Base-by-base conservation (phyloP, 2,797 vertebrate genomes). In the Hoplostethus mediterraneus region DNA sequence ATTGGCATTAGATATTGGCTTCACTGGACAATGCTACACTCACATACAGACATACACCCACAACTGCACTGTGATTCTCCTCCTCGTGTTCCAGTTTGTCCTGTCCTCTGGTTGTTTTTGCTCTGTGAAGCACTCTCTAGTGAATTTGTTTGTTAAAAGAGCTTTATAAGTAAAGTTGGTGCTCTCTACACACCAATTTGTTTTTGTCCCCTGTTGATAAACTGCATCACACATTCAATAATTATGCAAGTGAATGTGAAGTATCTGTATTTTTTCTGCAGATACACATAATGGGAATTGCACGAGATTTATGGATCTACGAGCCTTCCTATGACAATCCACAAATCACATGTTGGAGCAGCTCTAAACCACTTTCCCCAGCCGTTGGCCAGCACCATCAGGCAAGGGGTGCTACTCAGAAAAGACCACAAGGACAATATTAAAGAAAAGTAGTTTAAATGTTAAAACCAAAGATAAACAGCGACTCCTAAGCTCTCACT, bases 401-500 rank as follows among this genome's bases (percentile, higher is more conserved):
- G 2, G 10, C 8, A 42, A 42, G 40, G 11, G 40, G 11, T 42
- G 40, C 40, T 42, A 12, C 40, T 40, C 2, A 40, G 38, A 40
- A 42, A 42, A 42, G 5, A 31, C 5, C 6, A 48, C 38, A 48
- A 48, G 14, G 45, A 47, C 45, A 47, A 9, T 13, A 47, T 25
- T 36, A n/a, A 45, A 54, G 13, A 3, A 65, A 52, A 28, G 1
- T 3, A 14, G 13, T 47, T 47, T n/a, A 42, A 21, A 28, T n/a
- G 1, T 36, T 60, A 5, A 36, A 66, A 81, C 8, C 16, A 61
- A 57, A 59, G 21, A 48, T 9, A 59, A 75, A 69, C 1, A 49
- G 17, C 14, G 30, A 58, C 31, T 53, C 2, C 0, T 17, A 7
- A 53, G 10, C 31, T 82, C 84, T 84, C 73, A 84, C 81, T 86